phyloP scores from a whole-genome alignment of 2,797 vertebrate genomes.

The Gymnothorax reevesii region DNA sequence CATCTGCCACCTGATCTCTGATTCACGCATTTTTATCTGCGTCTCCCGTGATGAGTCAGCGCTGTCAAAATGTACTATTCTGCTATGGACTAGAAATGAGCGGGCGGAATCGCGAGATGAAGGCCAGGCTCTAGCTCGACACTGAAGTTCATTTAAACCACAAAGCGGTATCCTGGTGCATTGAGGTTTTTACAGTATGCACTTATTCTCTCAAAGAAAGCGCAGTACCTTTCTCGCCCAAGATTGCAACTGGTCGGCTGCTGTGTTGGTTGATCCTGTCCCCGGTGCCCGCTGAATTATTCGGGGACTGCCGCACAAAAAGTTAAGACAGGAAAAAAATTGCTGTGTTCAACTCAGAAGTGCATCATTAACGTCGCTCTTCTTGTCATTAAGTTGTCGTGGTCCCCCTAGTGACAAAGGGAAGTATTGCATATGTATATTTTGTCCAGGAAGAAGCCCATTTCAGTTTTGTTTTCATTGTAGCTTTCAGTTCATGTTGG shows the following conservation, averaged over 20 bases:
- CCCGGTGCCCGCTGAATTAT: conserved; percentile 18
- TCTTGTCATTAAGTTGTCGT: background rate
- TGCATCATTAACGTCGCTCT: background rate
- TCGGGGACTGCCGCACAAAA: conserved; percentile 27
- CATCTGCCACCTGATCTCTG: background rate
- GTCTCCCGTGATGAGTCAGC: background rate
- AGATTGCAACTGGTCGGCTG: background rate
- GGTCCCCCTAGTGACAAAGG: conserved; percentile 18
- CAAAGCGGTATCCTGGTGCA: background rate
- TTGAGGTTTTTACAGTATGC: background rate
- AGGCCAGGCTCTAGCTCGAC: background rate
- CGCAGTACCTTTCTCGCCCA: background rate
- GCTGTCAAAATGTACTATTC: background rate
- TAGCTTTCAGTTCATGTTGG: background rate
- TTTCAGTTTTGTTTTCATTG: background rate
- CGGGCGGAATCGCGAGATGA: background rate
- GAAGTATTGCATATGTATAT: background rate
- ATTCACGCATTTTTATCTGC: background rate
- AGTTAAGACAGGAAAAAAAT: background rate
- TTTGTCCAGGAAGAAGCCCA: background rate
- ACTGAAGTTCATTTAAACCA: background rate
- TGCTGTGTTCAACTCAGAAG: conserved; percentile 16
- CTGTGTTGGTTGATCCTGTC: background rate
- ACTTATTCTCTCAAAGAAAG: background rate
- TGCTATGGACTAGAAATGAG: background rate